These are phyloP conservation scores for Meles meles DNA, from an alignment of 2,113 vertebrate species.

Conservation along the genomic window DNA sequence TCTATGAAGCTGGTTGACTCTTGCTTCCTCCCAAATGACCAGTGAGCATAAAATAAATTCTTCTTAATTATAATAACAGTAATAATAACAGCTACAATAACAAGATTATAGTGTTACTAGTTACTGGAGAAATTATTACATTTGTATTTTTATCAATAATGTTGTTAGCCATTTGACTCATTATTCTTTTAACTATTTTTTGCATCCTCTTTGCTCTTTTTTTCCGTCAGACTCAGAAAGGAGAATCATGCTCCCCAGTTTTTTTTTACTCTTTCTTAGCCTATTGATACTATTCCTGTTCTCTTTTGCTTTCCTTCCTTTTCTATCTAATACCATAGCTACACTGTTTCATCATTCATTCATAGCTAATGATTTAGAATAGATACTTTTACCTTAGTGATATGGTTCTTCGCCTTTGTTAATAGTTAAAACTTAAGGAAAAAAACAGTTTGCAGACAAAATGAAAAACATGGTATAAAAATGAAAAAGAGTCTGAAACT, in stretches of 20 bases:
- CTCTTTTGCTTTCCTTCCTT: not conserved
- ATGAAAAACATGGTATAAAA: constrained; percentile 24
- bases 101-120: constrained; percentile 41
- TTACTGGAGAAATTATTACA: constrained; percentile 24
- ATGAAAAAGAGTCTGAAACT: not conserved
- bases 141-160: constrained; percentile 44
- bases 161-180: constrained; percentile 32
- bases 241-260: not conserved
- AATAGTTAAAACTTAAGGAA: constrained; percentile 22
- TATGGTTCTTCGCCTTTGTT: constrained; percentile 46
- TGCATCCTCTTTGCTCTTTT: not conserved
- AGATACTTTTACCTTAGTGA: constrained; percentile 30
- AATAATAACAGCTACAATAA: constrained; percentile 55
- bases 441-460: constrained; percentile 22
- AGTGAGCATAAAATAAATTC: constrained; percentile 70
- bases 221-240: constrained; percentile 28
- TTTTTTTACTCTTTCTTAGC: not conserved
- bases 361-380: not conserved
- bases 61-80: constrained; percentile 58
- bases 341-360: not conserved
- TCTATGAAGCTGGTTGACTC: constrained; percentile 66
- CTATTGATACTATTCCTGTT: not conserved
- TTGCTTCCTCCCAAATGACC: constrained; percentile 68
- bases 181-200: not conserved
- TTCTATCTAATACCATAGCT: not conserved